Evolutionary conservation across 2,888 invertebrate genomes (phyloP), one percentile per base, ranked within the genome.

Genomic region (Icerya purchasi): DNA sequence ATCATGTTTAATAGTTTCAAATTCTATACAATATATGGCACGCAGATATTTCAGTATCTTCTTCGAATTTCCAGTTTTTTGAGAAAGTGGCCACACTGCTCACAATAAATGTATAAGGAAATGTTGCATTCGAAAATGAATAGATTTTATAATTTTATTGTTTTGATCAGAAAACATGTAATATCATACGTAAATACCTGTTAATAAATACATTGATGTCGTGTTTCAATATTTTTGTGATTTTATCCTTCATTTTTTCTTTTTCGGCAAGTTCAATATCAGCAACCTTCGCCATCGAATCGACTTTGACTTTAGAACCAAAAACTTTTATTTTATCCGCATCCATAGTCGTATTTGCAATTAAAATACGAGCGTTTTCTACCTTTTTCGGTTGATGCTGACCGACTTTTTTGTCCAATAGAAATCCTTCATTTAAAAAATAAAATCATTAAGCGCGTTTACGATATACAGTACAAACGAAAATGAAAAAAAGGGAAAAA

Each of bases 321-420:
- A 98, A 98, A 22, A 98, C 84, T 77, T 98, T 97, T 66, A 98
- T 94, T 75, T 99, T 99, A 70, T 99, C 98, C 0, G 96, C 92
- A 75, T 99, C 98, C 98, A 99, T 99, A 0, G 98, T 93, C 10
- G 98, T 99, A 72, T 99, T 99, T 14, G 97, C 97, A 67, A 99
- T 91, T 22, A 99, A 79, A 69, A 99, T 96, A 69, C 83, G 86
- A 1, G 96, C 96, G 69, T 99, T 94, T 69, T 93, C 91, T 65
- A 99, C 76, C 66, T 83, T 78, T 70, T 94, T 91, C 0, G 98
- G 98, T 72, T 99, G 98, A 75, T 96, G 91, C 23, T 98, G 85
- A 63, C 98, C 98, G 23, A 93, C 78, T 75, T 90, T 93, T 71
- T 99, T 99, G 72, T 97, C 93, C 64, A 98, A 74, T 61, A 98